phyloP scores from a whole-genome alignment of 1,140 invertebrate species.

The Colletes gigas region DNA sequence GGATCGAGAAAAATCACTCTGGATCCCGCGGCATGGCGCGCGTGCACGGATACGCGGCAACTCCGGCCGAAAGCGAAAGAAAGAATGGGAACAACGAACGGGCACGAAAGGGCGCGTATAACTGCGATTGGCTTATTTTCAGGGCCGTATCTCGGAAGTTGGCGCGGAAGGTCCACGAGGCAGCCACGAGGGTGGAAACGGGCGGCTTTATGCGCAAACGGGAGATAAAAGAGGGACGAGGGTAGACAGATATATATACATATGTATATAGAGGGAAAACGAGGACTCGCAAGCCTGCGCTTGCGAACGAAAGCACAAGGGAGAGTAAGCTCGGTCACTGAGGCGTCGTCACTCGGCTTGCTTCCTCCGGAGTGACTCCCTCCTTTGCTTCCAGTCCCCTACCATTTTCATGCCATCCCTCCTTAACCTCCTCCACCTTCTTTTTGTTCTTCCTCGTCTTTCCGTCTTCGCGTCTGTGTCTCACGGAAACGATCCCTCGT shows the following conservation, averaged over 20 bases:
- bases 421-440: conserved; percentile 59
- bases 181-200: conserved; percentile 68
- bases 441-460: conserved; percentile 53
- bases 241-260: conserved; percentile 35
- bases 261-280: conserved; percentile 53
- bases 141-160: conserved; percentile 61
- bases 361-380: conserved; percentile 69
- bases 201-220: conserved; percentile 56
- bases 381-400: conserved; percentile 62
- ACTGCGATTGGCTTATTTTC: conserved; percentile 60
- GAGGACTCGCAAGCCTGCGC: conserved; percentile 61
- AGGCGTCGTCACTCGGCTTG: conserved; percentile 75
- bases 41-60: conserved; percentile 23
- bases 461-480: conserved; percentile 54
- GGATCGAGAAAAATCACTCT: neutral
- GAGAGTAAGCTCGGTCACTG: conserved; percentile 77
- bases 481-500: conserved; percentile 56
- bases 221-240: conserved; percentile 42
- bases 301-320: conserved; percentile 74
- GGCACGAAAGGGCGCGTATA: conserved; percentile 55
- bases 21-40: neutral
- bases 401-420: conserved; percentile 69
- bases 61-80: neutral
- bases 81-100: conserved; percentile 48
- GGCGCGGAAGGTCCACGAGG: conserved; percentile 71